Percentiles rank a stretch among this genome's conserved stretches.
Conservation (phyloP, 2,888 invertebrate species). For the Torymus aiolomorphi region DNA sequence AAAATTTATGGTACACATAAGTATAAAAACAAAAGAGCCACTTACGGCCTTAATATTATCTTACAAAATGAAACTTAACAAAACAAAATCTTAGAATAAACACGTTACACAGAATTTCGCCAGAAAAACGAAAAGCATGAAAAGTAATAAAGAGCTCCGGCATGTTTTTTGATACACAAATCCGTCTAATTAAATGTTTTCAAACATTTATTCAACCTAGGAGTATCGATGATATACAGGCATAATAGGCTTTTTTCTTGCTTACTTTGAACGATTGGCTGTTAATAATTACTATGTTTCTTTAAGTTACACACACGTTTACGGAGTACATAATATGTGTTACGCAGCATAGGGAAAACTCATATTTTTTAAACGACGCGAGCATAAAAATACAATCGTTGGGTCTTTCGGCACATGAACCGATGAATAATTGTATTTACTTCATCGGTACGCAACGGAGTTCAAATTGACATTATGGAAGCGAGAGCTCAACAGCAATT, state of each 20-base stretch:
- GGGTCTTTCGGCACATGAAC: conserved; percentile 31
- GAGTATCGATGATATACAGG: conserved; percentile 70
- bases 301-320: conserved; percentile 64
- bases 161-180: conserved; percentile 21
- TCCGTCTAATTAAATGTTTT: conserved; percentile 58
- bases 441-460: background rate
- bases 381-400: conserved; percentile 42
- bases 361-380: conserved; percentile 37
- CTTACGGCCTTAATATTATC: conserved; percentile 29
- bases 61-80: conserved; percentile 56
- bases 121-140: conserved; percentile 23
- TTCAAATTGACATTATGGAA: conserved; percentile 11
- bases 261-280: conserved; percentile 53
- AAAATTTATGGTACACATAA: conserved; percentile 46
- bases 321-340: conserved; percentile 62
- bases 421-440: background rate
- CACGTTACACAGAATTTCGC: conserved; percentile 12
- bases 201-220: conserved; percentile 73
- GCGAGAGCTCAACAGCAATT: background rate
- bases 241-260: conserved; percentile 51
- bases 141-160: conserved; percentile 28
- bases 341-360: conserved; percentile 62
- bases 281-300: conserved; percentile 50
- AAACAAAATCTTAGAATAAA: conserved; percentile 47
- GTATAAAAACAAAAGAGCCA: conserved; percentile 47